Percentiles rank a stretch among this genome's conserved stretches.
Evolutionary conservation across 2,113 vertebrate species (phyloP).

Genomic region (Labeo rohita): DNA sequence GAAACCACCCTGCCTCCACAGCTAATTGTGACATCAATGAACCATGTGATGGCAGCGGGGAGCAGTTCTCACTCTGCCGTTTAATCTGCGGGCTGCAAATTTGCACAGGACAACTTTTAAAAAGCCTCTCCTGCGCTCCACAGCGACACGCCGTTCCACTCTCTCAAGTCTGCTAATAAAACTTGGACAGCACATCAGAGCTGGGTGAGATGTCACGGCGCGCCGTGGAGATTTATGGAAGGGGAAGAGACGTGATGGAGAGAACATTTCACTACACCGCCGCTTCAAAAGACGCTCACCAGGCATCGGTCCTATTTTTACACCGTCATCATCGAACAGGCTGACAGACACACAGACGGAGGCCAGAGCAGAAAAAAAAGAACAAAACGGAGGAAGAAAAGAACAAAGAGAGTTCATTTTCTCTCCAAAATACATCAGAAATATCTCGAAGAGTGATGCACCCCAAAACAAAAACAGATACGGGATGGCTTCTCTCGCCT

Average conservation of each 20-base stretch:
- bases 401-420: conserved; percentile 26
- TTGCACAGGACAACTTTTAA: conserved; percentile 15
- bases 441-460: conserved; percentile 21
- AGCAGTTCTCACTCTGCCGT: conserved; percentile 18
- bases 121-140: not conserved
- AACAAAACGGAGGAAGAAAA: not conserved
- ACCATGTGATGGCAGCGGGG: conserved; percentile 19
- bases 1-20: not conserved
- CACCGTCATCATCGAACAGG: conserved; percentile 12
- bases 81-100: conserved; percentile 34
- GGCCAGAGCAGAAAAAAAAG: conserved; percentile 10
- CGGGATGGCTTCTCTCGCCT: not conserved
- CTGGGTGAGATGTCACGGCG: not conserved
- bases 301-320: conserved; percentile 28
- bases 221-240: not conserved
- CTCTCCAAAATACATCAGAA: conserved; percentile 18
- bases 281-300: conserved; percentile 27
- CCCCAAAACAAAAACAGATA: conserved; percentile 17
- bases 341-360: conserved; percentile 39
- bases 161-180: conserved; percentile 33
- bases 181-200: conserved; percentile 32
- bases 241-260: conserved; percentile 20
- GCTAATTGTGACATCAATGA: conserved; percentile 38
- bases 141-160: conserved; percentile 21
- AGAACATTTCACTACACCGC: not conserved